Percentiles rank a stretch among this genome's conserved stretches.
These are phyloP conservation scores for Mercenaria mercenaria DNA, from an alignment of 1,140 invertebrate genomes.

Conservation along the genomic window DNA sequence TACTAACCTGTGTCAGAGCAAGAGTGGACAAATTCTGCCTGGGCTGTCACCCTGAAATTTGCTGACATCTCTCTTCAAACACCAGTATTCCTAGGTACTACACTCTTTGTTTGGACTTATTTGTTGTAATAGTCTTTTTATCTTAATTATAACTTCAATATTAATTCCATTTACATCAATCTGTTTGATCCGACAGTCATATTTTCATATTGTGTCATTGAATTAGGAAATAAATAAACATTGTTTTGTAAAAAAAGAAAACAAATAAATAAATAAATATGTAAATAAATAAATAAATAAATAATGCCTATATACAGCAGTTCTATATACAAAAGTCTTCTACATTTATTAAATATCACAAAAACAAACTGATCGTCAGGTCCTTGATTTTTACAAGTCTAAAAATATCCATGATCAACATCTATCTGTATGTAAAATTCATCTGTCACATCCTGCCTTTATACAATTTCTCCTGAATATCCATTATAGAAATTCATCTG, in stretches of 20 bases:
- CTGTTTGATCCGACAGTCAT: not conserved
- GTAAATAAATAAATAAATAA: not conserved
- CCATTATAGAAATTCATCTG: no score
- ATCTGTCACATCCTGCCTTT: no score
- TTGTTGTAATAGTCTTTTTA: no score
- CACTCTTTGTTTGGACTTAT: no score
- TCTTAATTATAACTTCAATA: no score
- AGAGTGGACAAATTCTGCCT: constrained; percentile 39
- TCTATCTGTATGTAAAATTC: no score
- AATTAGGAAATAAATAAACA: not conserved
- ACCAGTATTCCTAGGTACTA: not conserved
- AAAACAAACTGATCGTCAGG: no score
- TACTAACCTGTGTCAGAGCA: constrained; percentile 29
- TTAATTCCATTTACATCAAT: no score
- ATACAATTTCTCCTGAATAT: no score
- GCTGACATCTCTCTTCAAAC: not conserved
- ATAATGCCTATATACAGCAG: constrained; percentile 14
- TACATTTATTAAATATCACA: not conserved
- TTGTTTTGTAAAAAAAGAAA: not conserved
- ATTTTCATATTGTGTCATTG: not conserved
- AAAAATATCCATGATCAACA: no score
- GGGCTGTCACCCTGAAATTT: constrained; percentile 34
- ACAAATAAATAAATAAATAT: not conserved
- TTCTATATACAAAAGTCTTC: not conserved
- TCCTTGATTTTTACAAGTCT: no score